These are phyloP conservation scores for Onychomys leucogaster DNA, from an alignment of 2,797 vertebrate species.

Conservation along the genomic window DNA sequence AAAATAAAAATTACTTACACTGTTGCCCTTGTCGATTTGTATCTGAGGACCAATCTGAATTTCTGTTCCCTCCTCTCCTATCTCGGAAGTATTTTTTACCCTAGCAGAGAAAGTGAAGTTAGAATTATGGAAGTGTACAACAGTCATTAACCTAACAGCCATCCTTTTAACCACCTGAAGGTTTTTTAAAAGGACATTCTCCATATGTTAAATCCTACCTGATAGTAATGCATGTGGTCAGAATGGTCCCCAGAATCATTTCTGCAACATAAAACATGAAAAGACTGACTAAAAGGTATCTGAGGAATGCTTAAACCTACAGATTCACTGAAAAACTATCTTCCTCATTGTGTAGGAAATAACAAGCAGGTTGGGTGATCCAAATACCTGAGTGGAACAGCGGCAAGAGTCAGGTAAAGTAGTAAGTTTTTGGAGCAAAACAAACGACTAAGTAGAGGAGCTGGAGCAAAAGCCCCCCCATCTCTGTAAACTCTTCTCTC, in stretches of 20 bases:
- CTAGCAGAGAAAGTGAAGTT: constrained; percentile 83
- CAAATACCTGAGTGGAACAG: not conserved
- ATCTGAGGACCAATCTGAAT: constrained; percentile 85
- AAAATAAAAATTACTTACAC: constrained; percentile 73
- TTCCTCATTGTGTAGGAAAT: not conserved
- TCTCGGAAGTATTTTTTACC: constrained; percentile 89
- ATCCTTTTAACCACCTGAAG: not conserved
- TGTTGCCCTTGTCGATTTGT: constrained; percentile 80
- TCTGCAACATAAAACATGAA: constrained; percentile 82
- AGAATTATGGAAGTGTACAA: constrained; percentile 77
- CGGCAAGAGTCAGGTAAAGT: not conserved
- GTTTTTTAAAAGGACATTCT: constrained; percentile 35
- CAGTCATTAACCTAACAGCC: not conserved
- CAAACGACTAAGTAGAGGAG: not conserved
- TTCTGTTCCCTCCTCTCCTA: constrained; percentile 87
- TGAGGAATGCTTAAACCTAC: not conserved
- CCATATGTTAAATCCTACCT: constrained; percentile 82
- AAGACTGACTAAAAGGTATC: not conserved
- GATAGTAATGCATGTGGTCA: constrained; percentile 87
- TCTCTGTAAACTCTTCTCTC: not conserved
- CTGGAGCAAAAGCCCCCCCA: not conserved
- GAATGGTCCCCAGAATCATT: constrained; percentile 88
- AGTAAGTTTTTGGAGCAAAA: not conserved
- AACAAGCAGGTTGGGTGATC: not conserved
- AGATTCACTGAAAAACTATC: not conserved